Base-by-base conservation (phyloP, 2,888 invertebrate species). In the Brassicogethes aeneus region DNA sequence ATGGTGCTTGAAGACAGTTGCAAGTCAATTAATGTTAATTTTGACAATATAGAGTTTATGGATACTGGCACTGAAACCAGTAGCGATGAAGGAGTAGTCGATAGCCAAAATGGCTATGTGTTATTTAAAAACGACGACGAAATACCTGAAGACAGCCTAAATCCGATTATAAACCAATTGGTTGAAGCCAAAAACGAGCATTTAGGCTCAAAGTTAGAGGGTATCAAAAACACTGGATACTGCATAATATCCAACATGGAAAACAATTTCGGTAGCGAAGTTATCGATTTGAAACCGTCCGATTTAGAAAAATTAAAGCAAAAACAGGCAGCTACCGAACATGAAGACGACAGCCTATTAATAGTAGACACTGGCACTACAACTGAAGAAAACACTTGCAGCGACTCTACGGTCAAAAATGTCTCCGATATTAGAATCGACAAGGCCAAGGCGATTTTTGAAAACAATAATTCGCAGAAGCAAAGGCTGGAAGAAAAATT, bases 21-120 rank as follows among this genome's bases (percentile, higher is more conserved):
- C 40, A 60, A 46, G 39, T 49, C 61, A 10, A 45, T 62, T 2
- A 59, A 62, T 45, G 59, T 64, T n/a, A 82, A 85, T 37, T 71
- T 81, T 34, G 87, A 87, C 51, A 82, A 85, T 57, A 83, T 90
- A 49, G 88, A 88, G 59, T 91, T 84, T 59, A 89, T 86, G 73
- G 91, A 91, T 59, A 87, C 87, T 0, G 88, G 87, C 0, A 87
- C 84, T 0, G 86, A 85, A 57, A 85, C 84, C n/a, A 77, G 82
- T 14, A 76, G 81, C 12, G 85, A 82, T 53, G 70, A 71, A 17
- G 76, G 76, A 44, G 66, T 72, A 34, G 70, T 72, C 1, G 53
- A 76, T 10, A 73, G 74, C 44, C 82, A 82, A 61, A 74, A 78
- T 15, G 82, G 82, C 1, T 83, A 82, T 54, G 71, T 81, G 34